These are phyloP conservation scores for Heliconius ismenius DNA, from an alignment of 2,888 invertebrate genomes.

Conservation along the genomic window DNA sequence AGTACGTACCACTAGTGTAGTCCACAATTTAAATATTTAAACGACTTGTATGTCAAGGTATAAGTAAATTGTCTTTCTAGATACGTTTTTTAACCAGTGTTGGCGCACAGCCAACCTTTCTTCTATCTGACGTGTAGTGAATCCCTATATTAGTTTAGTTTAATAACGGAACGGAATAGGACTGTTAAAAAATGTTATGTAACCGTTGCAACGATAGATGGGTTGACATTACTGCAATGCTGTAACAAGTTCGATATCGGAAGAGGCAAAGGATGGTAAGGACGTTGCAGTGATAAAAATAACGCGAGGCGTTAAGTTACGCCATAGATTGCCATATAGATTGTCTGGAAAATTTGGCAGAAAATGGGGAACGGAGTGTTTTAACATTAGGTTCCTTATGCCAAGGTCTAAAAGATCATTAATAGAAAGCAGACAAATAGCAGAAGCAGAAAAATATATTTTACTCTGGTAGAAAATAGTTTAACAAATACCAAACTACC, in stretches of 20 bases:
- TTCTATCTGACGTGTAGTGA: slow-evolving; percentile 35
- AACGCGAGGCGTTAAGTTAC: too few species aligned
- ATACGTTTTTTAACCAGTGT: slow-evolving; percentile 34
- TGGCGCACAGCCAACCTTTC: slow-evolving; percentile 34
- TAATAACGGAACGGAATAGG: slow-evolving; percentile 35
- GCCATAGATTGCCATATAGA: too few species aligned
- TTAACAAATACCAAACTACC: background rate
- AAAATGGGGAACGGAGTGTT: too few species aligned
- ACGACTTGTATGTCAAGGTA: slow-evolving; percentile 31
- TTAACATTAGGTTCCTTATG: too few species aligned
- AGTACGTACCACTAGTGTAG: slow-evolving; percentile 6
- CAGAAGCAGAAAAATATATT: too few species aligned
- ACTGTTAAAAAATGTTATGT: slow-evolving; percentile 30
- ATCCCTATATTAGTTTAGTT: slow-evolving; percentile 36
- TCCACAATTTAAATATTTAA: slow-evolving; percentile 25
- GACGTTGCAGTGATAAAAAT: too few species aligned
- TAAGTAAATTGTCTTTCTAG: slow-evolving; percentile 39
- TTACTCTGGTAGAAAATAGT: background rate
- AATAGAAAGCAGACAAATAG: too few species aligned
- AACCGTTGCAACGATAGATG: background rate
- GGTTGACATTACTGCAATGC: slow-evolving; percentile 19
- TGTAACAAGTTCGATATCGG: background rate
- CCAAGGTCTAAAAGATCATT: too few species aligned
- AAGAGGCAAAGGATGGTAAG: too few species aligned
- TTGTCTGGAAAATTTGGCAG: too few species aligned